Conservation (phyloP, 2,797 vertebrate genomes). For the Parotocinclus haroldoi region DNA sequence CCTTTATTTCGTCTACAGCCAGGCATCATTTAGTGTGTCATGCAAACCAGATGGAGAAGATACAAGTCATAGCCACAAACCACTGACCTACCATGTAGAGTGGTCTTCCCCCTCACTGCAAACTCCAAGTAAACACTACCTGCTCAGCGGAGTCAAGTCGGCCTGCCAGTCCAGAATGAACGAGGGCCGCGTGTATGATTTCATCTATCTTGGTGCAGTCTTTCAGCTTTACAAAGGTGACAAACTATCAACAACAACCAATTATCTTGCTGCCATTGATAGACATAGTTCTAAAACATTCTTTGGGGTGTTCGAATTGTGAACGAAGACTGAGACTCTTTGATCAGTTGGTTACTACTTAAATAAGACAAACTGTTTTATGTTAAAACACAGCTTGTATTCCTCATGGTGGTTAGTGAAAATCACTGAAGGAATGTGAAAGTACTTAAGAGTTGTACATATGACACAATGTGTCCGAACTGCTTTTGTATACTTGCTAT, state of each 20-base stretch:
- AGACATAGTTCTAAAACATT: conserved; percentile 54
- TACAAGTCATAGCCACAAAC: neutral
- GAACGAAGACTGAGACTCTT: too few species aligned
- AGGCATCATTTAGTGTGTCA: conserved; percentile 60
- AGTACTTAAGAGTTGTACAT: neutral
- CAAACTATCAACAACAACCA: conserved; percentile 50
- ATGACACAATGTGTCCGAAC: conserved; percentile 27
- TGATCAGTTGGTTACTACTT: neutral
- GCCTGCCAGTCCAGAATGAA: conserved; percentile 46
- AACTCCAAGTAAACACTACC: neutral
- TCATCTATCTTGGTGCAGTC: conserved; percentile 68
- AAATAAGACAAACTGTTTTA: conserved; percentile 35
- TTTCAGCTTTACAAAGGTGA: conserved; percentile 60
- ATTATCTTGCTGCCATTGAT: conserved; percentile 36
- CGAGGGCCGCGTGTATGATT: conserved; percentile 42
- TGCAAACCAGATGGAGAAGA: conserved; percentile 34
- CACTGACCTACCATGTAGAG: conserved; percentile 59
- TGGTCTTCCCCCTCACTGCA: conserved; percentile 44
- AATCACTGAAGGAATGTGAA: conserved; percentile 7
- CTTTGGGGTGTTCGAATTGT: conserved; percentile 73
- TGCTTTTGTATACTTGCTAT: neutral
- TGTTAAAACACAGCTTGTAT: conserved; percentile 34
- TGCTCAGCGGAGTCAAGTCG: conserved; percentile 59
- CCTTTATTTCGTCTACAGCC: conserved; percentile 76
- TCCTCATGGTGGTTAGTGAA: conserved; percentile 29